Evolutionary conservation across 2,797 vertebrate species (phyloP).

Genomic region (Knipowitschia caucasica): DNA sequence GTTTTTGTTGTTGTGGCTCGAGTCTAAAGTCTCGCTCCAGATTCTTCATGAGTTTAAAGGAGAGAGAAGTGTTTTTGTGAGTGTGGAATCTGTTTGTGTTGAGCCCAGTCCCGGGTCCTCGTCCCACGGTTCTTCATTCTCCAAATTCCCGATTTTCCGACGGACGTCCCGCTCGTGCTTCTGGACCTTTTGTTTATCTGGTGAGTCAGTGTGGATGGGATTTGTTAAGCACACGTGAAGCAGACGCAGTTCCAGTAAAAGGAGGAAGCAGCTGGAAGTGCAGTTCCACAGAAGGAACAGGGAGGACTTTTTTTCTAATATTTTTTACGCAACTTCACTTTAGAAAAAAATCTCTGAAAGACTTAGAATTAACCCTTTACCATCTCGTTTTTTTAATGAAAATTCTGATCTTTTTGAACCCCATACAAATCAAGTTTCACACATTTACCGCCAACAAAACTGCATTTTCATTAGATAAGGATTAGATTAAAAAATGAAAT

Average conservation of each 20-base stretch:
- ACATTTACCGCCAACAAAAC: no score
- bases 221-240: conserved; percentile 66
- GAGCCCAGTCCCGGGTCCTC: conserved; percentile 42
- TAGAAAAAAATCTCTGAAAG: conserved; percentile 2
- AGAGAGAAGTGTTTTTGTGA: neutral
- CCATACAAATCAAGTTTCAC: no score
- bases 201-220: conserved; percentile 69
- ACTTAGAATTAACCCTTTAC: no score
- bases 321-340: conserved; percentile 13
- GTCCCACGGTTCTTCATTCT: conserved; percentile 44
- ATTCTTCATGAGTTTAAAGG: neutral
- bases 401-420: no score
- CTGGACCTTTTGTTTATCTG: conserved; percentile 59
- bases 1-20: no score
- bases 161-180: conserved; percentile 61
- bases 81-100: conserved; percentile 8
- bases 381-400: no score
- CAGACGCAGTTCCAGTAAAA: conserved; percentile 72
- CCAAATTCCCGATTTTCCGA: conserved; percentile 67
- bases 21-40: neutral
- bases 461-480: no score
- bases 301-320: no score
- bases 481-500: no score
- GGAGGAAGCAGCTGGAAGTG: conserved; percentile 43
- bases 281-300: conserved; percentile 27